Percentiles rank a stretch among this genome's conserved stretches.
phyloP scores from a whole-genome alignment of 2,113 vertebrate genomes.

The Aptenodytes forsteri region DNA sequence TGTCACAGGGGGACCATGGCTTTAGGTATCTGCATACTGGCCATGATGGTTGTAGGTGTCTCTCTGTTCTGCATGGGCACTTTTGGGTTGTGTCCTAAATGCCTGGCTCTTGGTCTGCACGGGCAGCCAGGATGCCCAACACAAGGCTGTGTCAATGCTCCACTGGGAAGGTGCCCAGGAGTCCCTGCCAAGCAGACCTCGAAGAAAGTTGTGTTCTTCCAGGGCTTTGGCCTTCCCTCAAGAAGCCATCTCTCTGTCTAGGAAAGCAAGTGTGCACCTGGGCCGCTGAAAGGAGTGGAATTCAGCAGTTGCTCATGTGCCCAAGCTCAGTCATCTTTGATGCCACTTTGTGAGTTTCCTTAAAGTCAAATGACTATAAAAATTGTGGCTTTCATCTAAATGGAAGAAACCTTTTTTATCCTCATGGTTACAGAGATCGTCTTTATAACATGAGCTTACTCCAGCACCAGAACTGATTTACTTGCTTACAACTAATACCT shows the following conservation, averaged over 20 bases:
- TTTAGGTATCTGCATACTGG: not conserved
- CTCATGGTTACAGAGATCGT: not conserved
- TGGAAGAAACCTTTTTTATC: not conserved
- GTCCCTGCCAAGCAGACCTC: not conserved
- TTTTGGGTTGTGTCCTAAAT: not conserved
- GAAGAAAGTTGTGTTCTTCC: not conserved
- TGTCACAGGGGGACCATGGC: not conserved
- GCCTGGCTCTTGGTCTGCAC: not conserved
- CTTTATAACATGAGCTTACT: not conserved
- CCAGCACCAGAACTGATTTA: not conserved
- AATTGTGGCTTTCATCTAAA: not conserved
- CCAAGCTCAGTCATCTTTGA: not conserved
- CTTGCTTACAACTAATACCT: not conserved
- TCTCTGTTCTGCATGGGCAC: not conserved
- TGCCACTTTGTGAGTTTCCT: not conserved
- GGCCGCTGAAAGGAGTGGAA: not conserved
- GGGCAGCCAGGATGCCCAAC: rapidly evolving
- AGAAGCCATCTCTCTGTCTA: not conserved
- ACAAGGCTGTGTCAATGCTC: not conserved
- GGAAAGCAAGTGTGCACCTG: not conserved
- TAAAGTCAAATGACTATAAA: not conserved
- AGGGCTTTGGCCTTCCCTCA: not conserved
- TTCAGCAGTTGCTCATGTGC: not conserved
- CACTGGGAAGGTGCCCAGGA: not conserved
- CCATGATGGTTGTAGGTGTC: rapidly evolving